Evolutionary conservation across 2,888 invertebrate genomes (phyloP).

Genomic region (Neoscelio sp.): DNA sequence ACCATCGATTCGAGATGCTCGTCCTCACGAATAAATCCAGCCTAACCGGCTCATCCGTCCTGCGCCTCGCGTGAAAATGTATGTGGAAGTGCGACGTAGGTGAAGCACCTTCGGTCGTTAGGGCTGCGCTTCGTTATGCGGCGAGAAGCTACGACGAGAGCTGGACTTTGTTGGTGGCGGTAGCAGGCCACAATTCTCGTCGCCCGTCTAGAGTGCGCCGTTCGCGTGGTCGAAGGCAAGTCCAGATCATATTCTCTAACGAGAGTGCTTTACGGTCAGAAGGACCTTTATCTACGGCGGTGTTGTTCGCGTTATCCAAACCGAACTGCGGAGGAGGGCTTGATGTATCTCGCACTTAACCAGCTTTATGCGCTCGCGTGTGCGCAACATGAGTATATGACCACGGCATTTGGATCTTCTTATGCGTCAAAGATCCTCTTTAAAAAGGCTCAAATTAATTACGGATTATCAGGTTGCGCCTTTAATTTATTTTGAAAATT

Average conservation of each 20-base stretch:
- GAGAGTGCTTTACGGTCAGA: conserved; percentile 81
- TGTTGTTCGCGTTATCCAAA: conserved; percentile 81
- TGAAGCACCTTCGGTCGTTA: conserved; percentile 61
- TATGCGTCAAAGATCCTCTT: conserved; percentile 9
- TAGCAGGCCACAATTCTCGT: conserved; percentile 64
- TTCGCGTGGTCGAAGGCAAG: conserved; percentile 79
- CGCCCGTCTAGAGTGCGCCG: conserved; percentile 42
- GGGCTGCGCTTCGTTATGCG: conserved; percentile 75
- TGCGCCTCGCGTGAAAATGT: conserved; percentile 66
- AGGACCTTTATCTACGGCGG: conserved; percentile 81
- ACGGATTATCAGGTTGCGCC: neutral
- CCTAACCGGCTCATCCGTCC: conserved; percentile 75
- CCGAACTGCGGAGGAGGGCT: conserved; percentile 70
- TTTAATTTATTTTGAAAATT: no score
- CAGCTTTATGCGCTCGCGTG: conserved; percentile 70
- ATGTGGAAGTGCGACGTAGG: conserved; percentile 61
- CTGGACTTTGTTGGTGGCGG: conserved; percentile 66
- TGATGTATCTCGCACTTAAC: conserved; percentile 83
- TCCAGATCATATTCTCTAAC: conserved; percentile 83
- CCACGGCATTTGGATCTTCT: conserved; percentile 33
- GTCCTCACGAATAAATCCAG: conserved; percentile 75
- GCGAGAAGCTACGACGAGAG: conserved; percentile 68
- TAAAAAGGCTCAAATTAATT: conserved; percentile 16
- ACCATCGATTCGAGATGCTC: conserved; percentile 78
- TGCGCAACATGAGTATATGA: conserved; percentile 43